phyloP scores from a whole-genome alignment of 2,113 vertebrate species.

The Lamprologus tigripictilis region DNA sequence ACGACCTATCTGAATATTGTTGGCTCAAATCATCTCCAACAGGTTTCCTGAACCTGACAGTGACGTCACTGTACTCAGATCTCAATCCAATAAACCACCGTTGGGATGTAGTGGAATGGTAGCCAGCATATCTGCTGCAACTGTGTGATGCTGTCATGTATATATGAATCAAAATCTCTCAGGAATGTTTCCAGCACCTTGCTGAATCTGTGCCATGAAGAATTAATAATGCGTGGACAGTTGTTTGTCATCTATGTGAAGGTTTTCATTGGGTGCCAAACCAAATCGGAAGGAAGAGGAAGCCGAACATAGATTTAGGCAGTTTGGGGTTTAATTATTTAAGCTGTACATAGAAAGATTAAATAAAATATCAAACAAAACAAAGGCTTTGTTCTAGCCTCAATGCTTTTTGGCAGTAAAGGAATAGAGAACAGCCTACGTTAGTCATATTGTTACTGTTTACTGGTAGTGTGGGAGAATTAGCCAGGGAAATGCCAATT shows the following conservation, averaged over 20 bases:
- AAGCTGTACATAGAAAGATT: background rate
- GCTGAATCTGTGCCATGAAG: background rate
- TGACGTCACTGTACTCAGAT: background rate
- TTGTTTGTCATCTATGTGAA: background rate
- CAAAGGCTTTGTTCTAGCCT: background rate
- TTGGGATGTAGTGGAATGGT: background rate
- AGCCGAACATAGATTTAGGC: background rate
- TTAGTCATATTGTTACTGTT: background rate
- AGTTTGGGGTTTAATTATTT: slow-evolving; percentile 6
- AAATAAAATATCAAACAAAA: background rate
- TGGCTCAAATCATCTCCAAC: background rate
- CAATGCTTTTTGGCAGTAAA: background rate
- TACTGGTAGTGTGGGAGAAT: background rate
- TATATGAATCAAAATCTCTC: background rate
- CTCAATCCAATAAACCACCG: background rate
- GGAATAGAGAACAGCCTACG: background rate
- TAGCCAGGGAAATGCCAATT: background rate
- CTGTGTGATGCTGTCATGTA: background rate
- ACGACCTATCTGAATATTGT: background rate
- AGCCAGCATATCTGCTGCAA: background rate
- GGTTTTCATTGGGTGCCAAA: background rate
- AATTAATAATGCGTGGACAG: background rate
- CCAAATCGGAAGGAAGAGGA: background rate
- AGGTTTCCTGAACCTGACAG: background rate
- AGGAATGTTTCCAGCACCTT: background rate